Evolutionary conservation across 2,797 vertebrate genomes (phyloP).

Genomic region (Peromyscus aztecus): DNA sequence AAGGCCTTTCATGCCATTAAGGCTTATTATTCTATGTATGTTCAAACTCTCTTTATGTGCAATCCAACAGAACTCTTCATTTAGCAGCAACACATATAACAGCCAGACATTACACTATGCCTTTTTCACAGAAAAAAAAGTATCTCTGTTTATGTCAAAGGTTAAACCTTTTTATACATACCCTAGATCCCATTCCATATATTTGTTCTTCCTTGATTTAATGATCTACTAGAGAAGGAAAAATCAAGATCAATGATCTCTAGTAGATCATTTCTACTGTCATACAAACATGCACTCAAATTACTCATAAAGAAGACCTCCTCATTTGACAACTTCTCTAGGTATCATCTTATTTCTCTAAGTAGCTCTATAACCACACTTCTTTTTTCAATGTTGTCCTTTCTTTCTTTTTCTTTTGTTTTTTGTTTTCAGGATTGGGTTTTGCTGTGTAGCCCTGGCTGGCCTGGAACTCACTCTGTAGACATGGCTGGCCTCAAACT

Average conservation of each 20-base stretch:
- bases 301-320: not conserved
- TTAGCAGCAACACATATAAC: not conserved
- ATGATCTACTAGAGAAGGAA: no score
- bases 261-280: not conserved
- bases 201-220: not conserved
- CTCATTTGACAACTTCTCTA: not conserved
- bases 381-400: no score
- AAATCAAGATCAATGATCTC: not conserved
- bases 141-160: not conserved
- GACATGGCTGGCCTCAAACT: no score
- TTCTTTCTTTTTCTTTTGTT: no score
- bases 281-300: not conserved
- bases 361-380: not conserved
- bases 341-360: not conserved
- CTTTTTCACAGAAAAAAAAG: slow-evolving; percentile 18
- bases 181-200: not conserved
- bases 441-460: no score
- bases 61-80: not conserved
- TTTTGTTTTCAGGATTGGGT: no score
- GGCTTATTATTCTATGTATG: not conserved
- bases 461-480: no score
- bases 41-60: not conserved
- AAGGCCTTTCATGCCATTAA: not conserved
- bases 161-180: not conserved
- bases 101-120: not conserved